Conservation (phyloP, 2,888 invertebrate genomes). For the Calameuta pallipes region DNA sequence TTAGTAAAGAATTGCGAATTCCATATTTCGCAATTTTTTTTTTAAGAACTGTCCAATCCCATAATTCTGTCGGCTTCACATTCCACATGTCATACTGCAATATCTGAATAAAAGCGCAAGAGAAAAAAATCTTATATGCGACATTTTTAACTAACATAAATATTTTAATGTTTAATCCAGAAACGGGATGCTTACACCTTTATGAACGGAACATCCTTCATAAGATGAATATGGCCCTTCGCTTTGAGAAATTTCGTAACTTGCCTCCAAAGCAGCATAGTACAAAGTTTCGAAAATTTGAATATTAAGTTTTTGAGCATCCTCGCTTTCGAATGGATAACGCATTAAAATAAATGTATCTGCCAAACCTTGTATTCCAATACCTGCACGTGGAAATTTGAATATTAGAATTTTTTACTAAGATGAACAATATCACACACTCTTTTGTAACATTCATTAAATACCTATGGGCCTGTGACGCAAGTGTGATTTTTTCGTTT, state of each 20-base stretch:
- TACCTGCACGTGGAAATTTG: conserved; percentile 62
- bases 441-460: conserved; percentile 35
- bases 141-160: too few species aligned
- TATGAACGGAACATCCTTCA: too few species aligned
- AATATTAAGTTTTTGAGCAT: conserved; percentile 70
- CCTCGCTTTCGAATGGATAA: conserved; percentile 69
- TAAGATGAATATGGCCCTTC: conserved; percentile 50
- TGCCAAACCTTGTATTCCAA: conserved; percentile 74
- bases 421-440: too few species aligned
- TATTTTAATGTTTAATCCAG: too few species aligned
- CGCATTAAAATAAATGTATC: conserved; percentile 74
- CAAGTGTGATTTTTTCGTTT: conserved; percentile 70
- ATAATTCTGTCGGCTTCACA: conserved; percentile 69
- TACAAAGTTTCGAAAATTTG: conserved; percentile 75
- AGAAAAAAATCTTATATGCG: too few species aligned
- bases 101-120: conserved; percentile 66
- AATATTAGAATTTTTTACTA: not conserved
- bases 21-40: conserved; percentile 70
- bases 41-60: conserved; percentile 70
- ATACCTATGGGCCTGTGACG: conserved; percentile 47
- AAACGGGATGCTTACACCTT: too few species aligned
- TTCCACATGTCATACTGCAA: conserved; percentile 97
- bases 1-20: conserved; percentile 71
- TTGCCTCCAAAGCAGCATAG: conserved; percentile 71
- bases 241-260: conserved; percentile 70